phyloP scores from a whole-genome alignment of 1,140 invertebrate genomes.

The Ceratoteleas bidentatus region DNA sequence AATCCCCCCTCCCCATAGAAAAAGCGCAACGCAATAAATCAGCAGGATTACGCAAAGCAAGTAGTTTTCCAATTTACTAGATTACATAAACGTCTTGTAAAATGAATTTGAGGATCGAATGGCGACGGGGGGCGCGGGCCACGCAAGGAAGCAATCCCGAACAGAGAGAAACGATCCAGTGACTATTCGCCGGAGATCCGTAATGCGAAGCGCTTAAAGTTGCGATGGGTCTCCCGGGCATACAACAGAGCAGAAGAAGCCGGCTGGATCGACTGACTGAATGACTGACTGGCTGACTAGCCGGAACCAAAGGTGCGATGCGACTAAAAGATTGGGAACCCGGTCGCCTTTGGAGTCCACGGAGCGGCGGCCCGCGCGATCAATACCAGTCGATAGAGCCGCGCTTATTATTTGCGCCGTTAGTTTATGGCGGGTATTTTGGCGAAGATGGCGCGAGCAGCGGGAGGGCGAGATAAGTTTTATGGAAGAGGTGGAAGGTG shows the following conservation, averaged over 20 bases:
- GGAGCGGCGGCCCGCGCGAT: slow-evolving; percentile 43
- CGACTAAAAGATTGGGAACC: slow-evolving; percentile 71
- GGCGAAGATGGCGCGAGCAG: slow-evolving; percentile 33
- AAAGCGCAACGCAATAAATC: slow-evolving; percentile 41
- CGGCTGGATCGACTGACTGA: slow-evolving; percentile 62
- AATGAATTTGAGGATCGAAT: slow-evolving; percentile 58
- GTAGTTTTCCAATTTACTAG: slow-evolving; percentile 54
- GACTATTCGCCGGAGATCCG: slow-evolving; percentile 69
- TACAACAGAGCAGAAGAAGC: slow-evolving; percentile 52
- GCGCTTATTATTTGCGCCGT: slow-evolving; percentile 53
- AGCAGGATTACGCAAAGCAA: slow-evolving; percentile 44
- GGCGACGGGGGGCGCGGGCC: slow-evolving; percentile 18
- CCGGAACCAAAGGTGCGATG: slow-evolving; percentile 70
- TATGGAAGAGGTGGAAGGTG: slow-evolving; percentile 15
- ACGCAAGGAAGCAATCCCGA: slow-evolving; percentile 58
- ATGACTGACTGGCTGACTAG: slow-evolving; percentile 70
- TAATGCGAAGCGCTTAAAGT: slow-evolving; percentile 76
- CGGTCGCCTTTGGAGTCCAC: slow-evolving; percentile 39
- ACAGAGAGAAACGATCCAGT: slow-evolving; percentile 68
- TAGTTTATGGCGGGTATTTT: slow-evolving; percentile 55
- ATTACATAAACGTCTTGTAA: slow-evolving; percentile 62
- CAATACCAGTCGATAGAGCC: slow-evolving; percentile 57
- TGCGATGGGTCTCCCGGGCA: slow-evolving; percentile 73
- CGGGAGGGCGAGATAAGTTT: slow-evolving; percentile 47
- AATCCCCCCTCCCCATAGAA: slow-evolving; percentile 14